phyloP scores from a whole-genome alignment of 2,797 vertebrate species.

The Chelon auratus region DNA sequence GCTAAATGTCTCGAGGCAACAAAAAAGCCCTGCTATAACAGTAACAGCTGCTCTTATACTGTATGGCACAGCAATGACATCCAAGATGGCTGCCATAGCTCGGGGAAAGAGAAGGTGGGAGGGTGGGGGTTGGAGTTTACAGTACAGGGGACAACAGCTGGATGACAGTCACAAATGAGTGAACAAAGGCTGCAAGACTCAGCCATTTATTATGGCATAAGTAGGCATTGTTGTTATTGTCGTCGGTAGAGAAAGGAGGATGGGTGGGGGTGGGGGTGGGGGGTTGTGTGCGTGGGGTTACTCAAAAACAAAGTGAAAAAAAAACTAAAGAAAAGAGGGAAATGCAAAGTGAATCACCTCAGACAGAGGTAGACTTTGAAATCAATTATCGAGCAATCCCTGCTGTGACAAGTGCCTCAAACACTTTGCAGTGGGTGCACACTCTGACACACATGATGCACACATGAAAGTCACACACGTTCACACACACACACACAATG shows the following conservation, averaged over 20 bases:
- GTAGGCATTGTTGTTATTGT: slow-evolving; percentile 78
- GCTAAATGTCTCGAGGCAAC: slow-evolving; percentile 41
- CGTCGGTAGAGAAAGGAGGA: slow-evolving; percentile 45
- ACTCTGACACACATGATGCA: slow-evolving; percentile 28
- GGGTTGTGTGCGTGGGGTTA: slow-evolving; percentile 10
- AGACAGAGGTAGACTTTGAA: slow-evolving; percentile 55
- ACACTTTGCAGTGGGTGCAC: slow-evolving; percentile 29
- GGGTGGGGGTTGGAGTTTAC: slow-evolving; percentile 32
- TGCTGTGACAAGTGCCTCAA: slow-evolving; percentile 50
- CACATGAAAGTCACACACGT: slow-evolving; percentile 4
- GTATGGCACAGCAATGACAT: slow-evolving; percentile 30
- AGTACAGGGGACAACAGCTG: slow-evolving; percentile 71
- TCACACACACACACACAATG: slow-evolving; percentile 10
- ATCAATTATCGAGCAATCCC: slow-evolving; percentile 65
- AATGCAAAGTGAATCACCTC: slow-evolving; percentile 40
- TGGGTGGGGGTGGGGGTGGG: slow-evolving; percentile 13
- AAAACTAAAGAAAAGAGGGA: slow-evolving; percentile 2
- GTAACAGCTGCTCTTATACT: slow-evolving; percentile 53
- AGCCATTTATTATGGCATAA: slow-evolving; percentile 82
- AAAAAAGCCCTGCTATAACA: slow-evolving; percentile 37
- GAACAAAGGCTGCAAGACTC: slow-evolving; percentile 78
- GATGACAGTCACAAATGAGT: slow-evolving; percentile 84
- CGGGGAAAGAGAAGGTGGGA: slow-evolving; percentile 49
- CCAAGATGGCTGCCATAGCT: slow-evolving; percentile 67
- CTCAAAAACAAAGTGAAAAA: slow-evolving; percentile 26